These are phyloP conservation scores for Lasioglossum baleicum DNA, from an alignment of 1,140 invertebrate species.

Conservation along the genomic window DNA sequence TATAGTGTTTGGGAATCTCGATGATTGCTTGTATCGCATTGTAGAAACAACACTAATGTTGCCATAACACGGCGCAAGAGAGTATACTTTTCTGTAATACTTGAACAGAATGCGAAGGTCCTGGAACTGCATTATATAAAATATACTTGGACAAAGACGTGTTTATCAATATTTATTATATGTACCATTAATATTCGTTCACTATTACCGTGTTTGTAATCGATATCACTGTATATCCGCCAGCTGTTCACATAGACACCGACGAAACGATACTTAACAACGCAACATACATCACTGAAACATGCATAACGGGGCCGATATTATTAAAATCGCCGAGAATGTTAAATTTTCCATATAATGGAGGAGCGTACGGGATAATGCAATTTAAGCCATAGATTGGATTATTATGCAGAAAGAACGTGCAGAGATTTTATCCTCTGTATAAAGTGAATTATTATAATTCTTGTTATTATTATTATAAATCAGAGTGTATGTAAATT, in stretches of 20 bases:
- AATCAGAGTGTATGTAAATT: not conserved
- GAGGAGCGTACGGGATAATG: too few relatives aligned
- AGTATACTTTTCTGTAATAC: not conserved
- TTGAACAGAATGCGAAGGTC: constrained; percentile 5
- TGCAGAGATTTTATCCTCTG: too few relatives aligned
- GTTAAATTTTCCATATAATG: too few relatives aligned
- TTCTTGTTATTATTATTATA: too few relatives aligned
- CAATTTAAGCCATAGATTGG: too few relatives aligned
- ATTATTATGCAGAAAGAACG: too few relatives aligned
- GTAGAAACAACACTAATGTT: not conserved
- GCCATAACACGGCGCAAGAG: not conserved
- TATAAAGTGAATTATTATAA: too few relatives aligned
- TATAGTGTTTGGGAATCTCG: not conserved
- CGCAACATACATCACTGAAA: too few relatives aligned
- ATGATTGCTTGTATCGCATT: too few relatives aligned
- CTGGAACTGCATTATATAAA: constrained; percentile 14
- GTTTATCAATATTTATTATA: not conserved
- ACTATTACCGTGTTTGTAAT: not conserved
- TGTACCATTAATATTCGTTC: not conserved
- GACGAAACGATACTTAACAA: too few relatives aligned
- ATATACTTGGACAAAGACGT: constrained; percentile 31
- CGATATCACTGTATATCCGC: not conserved
- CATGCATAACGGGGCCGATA: too few relatives aligned
- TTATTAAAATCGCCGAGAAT: too few relatives aligned
- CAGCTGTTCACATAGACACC: not conserved